These are phyloP conservation scores for Chitala chitala DNA, from an alignment of 2,113 vertebrate genomes.

Conservation along the genomic window DNA sequence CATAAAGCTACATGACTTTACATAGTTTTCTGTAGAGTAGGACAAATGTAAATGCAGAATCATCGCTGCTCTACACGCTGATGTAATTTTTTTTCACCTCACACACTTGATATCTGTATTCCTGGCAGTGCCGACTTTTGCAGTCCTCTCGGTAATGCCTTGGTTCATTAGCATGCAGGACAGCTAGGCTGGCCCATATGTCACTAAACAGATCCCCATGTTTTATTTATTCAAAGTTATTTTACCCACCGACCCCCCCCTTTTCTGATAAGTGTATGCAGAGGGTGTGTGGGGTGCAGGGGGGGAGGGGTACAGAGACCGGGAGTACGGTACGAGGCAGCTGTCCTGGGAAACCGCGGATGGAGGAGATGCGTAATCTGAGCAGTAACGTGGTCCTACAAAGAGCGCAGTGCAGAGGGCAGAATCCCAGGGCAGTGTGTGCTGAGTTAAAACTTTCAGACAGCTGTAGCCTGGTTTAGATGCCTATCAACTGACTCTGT, in stretches of 20 bases:
- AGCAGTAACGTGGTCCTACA: not conserved
- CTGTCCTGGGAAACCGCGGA: not conserved
- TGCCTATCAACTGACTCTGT: not conserved
- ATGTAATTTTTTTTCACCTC: not conserved
- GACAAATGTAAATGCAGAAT: not conserved
- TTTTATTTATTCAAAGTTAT: conserved; percentile 46
- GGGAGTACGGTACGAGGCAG: not conserved
- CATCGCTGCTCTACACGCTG: not conserved
- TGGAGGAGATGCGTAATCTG: not conserved
- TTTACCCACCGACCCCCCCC: conserved; percentile 22
- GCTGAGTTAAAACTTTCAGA: not conserved
- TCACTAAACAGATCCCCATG: conserved; percentile 48
- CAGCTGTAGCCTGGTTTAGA: not conserved
- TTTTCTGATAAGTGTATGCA: conserved; percentile 1
- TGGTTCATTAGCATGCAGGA: conserved; percentile 42
- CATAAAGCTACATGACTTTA: not conserved
- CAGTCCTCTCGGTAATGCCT: conserved; percentile 11
- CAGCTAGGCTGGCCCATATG: conserved; percentile 40
- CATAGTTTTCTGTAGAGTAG: not conserved
- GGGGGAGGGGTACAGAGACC: not conserved
- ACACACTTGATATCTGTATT: conserved; percentile 35
- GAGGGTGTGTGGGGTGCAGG: not conserved
- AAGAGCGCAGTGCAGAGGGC: not conserved
- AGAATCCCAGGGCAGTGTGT: not conserved
- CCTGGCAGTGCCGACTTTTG: conserved; percentile 21